Conservation (phyloP, 1,140 invertebrate genomes). For the Epicauta chinensis region DNA sequence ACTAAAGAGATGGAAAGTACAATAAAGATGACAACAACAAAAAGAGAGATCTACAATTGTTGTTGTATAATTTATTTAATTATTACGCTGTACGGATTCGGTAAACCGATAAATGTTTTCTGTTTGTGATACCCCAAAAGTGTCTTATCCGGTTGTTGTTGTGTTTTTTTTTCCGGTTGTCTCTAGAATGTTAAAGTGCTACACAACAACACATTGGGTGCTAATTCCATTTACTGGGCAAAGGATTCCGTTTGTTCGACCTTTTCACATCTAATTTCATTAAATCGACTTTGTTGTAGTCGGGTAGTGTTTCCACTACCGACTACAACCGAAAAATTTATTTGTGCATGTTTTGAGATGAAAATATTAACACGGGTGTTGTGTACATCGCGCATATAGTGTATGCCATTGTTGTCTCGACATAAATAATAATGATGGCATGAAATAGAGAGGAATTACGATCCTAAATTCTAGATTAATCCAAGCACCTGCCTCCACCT, state of each 20-base stretch:
- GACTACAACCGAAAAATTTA: too few species aligned
- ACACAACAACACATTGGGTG: constrained; percentile 35
- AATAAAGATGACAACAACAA: background rate
- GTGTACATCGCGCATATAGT: background rate
- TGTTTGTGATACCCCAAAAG: constrained; percentile 2
- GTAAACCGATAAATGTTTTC: constrained; percentile 17
- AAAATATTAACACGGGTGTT: background rate
- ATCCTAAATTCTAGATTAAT: constrained; percentile 27
- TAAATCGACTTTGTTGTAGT: constrained; percentile 18
- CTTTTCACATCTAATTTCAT: constrained; percentile 35
- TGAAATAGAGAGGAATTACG: constrained; percentile 26
- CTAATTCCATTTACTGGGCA: constrained; percentile 34
- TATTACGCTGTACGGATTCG: constrained; percentile 22
- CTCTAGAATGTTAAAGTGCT: constrained; percentile 18
- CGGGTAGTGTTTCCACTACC: too few species aligned
- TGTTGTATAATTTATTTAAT: constrained; percentile 36
- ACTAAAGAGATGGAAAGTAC: background rate
- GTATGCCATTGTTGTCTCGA: background rate
- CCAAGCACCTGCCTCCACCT: constrained; percentile 32
- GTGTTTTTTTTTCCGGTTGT: background rate
- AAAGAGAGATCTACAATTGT: constrained; percentile 17
- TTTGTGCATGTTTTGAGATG: background rate
- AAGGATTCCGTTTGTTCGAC: constrained; percentile 30
- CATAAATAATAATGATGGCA: constrained; percentile 25
- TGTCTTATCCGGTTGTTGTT: too few species aligned